Base-by-base conservation (phyloP, 2,797 vertebrate species). In the Notamacropus eugenii region DNA sequence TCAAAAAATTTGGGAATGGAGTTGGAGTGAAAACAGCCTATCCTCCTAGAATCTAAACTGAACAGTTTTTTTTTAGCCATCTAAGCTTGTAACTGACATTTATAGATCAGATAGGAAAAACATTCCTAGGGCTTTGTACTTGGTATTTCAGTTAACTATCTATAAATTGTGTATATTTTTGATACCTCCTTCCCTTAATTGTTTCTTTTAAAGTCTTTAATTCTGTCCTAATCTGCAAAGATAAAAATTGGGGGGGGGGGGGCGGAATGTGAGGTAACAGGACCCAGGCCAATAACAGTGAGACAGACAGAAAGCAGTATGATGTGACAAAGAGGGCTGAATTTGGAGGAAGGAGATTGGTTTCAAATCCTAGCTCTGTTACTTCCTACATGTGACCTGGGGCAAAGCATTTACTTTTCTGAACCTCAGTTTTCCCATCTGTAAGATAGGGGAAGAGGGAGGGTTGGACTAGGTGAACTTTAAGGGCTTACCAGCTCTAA, bases 351-450 rank as follows among this genome's bases (percentile, higher is more conserved):
- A 94, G 62, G 62, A 62, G n/a, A 59, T 14, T 96, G 67, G 74
- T 95, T 90, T 94, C 50, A 90, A 74, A 82, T 92, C 93, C 92
- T 96, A 93, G 91, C 29, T 93, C 50, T 9, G 55, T 54, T 52
- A 67, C 55, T 93, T 58, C 59, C 94, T 93, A 93, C 29, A 87
- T 54, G 90, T 56, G 24, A 4, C 59, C 24, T 92, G 96, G 24
- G 90, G 40, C 24, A 93, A 95, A 59, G 87, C 54, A 91, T 54
- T 93, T 95, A 55, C 92, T 67, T 95, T 74, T 95, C 56, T 58
- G 91, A 54, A 40, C 29, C 91, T 95, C 62, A 87, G 74, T 87
- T 46, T 87, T 87, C 74, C 74, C 40, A 29, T 94, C 57, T 93
- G 34, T 93, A 92, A 96, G 59, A 55, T 59, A 67, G 52, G 13